Base-by-base conservation (phyloP, 2,888 invertebrate genomes). In the Synanthedon andrenaeformis region DNA sequence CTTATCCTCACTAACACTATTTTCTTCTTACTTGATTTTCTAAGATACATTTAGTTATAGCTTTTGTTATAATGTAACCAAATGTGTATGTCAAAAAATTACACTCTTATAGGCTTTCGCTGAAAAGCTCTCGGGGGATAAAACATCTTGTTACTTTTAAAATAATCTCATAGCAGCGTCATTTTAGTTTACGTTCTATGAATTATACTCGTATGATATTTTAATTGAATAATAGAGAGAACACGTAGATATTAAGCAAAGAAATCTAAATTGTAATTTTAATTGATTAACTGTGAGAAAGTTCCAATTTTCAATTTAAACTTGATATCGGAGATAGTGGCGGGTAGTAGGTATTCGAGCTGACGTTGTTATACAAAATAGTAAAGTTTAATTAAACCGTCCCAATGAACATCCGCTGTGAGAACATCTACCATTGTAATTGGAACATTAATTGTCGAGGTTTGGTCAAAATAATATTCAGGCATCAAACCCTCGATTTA, bases 271-370 rank as follows among this genome's bases (percentile, higher is more conserved):
- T 13, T 45, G n/a, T 13, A 45, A 45, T 14, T 45, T 45, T 45
- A 45, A 45, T 45, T 45, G 45, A 45, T 12, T 13, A 14, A 45
- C 14, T 13, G 45, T 13, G 45, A 45, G 45, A 45, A 45, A n/a
- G 45, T n/a, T 45, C 54, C 52, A 55, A 54, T 52, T 53, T 57
- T 55, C 54, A 59, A 58, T 58, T 59, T 58, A 56, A 59, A 59
- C 51, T 59, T 56, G 45, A 14, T 45, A 35, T 45, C 11, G 45
- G 8, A 13, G 14, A 14, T 45, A 14, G 45, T 14, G 13, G 42
- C 13, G 13, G 42, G n/a, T 13, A 14, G 45, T 45, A 45, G 45
- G 8, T 45, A 45, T 45, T 45, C 45, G 3, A 14, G 45, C 45
- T 45, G 45, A 45, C 45, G 45, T 45, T 45, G 45, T 45, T 45